These are phyloP conservation scores for Nomada flava DNA, from an alignment of 2,888 invertebrate genomes.

Conservation along the genomic window DNA sequence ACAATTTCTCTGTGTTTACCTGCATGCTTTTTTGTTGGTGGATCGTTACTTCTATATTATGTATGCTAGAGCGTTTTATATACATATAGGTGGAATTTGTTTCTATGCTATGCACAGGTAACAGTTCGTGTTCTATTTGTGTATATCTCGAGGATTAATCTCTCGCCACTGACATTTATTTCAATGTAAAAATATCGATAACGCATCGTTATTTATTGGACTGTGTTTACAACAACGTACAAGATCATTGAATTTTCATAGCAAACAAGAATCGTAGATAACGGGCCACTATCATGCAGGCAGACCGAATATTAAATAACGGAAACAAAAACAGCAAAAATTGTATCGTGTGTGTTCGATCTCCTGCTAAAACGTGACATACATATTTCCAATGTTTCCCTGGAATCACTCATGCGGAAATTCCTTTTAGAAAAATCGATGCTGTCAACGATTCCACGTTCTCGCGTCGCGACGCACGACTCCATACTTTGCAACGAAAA, in stretches of 20 bases:
- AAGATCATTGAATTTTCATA: constrained; percentile 49
- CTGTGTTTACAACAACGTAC: constrained; percentile 37
- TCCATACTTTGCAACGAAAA: too few relatives aligned
- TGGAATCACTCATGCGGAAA: neutral
- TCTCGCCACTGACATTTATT: constrained; percentile 36
- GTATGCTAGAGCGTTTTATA: too few relatives aligned
- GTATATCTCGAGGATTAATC: constrained; percentile 50
- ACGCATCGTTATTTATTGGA: constrained; percentile 37
- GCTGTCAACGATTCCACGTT: too few relatives aligned
- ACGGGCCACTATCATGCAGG: constrained; percentile 8
- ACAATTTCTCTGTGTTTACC: neutral
- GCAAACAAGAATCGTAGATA: constrained; percentile 49
- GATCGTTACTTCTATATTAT: constrained; percentile 9
- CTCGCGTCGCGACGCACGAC: too few relatives aligned
- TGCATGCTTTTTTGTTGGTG: neutral
- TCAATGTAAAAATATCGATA: constrained; percentile 51
- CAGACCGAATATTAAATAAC: constrained; percentile 34
- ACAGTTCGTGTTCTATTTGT: constrained; percentile 20
- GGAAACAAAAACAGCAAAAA: constrained; percentile 34
- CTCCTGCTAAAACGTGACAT: neutral
- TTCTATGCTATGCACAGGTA: neutral
- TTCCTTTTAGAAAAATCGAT: neutral
- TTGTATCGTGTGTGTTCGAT: neutral
- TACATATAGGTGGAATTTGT: too few relatives aligned
- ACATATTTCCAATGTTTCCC: neutral